phyloP scores from a whole-genome alignment of 2,113 vertebrate species.

The Vulpes vulpes region DNA sequence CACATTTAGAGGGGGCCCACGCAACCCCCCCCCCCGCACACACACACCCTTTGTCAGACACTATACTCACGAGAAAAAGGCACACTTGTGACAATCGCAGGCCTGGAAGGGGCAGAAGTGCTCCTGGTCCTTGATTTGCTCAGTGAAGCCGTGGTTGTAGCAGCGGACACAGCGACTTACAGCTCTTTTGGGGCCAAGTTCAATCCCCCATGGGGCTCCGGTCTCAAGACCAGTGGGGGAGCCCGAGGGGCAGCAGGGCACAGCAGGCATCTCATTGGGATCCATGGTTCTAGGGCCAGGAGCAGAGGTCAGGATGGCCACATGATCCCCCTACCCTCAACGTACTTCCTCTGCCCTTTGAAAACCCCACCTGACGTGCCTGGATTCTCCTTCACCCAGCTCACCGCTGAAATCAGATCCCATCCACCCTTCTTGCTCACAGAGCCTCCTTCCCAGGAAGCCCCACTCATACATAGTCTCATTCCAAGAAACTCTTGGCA shows the following conservation, averaged over 20 bases:
- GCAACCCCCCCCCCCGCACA: too few species aligned
- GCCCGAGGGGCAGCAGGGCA: not conserved
- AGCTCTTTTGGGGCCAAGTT: not conserved
- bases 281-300: conserved; percentile 68
- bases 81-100: conserved; percentile 63
- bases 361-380: not conserved
- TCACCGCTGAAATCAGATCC: not conserved
- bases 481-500: not conserved
- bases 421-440: not conserved
- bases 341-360: not conserved
- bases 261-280: not conserved
- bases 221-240: not conserved
- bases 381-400: not conserved
- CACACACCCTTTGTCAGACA: not conserved
- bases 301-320: conserved; percentile 31
- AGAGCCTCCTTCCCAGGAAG: not conserved
- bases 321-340: not conserved
- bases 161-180: conserved; percentile 15
- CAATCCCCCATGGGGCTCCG: not conserved
- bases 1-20: not conserved
- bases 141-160: conserved; percentile 49
- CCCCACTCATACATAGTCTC: not conserved
- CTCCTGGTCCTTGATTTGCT: conserved; percentile 55
- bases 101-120: conserved; percentile 45
- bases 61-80: conserved; percentile 55